Evolutionary conservation across 1,140 invertebrate genomes (phyloP), one percentile per base, ranked within the genome.

Genomic region (Leptonema lineaticorne): DNA sequence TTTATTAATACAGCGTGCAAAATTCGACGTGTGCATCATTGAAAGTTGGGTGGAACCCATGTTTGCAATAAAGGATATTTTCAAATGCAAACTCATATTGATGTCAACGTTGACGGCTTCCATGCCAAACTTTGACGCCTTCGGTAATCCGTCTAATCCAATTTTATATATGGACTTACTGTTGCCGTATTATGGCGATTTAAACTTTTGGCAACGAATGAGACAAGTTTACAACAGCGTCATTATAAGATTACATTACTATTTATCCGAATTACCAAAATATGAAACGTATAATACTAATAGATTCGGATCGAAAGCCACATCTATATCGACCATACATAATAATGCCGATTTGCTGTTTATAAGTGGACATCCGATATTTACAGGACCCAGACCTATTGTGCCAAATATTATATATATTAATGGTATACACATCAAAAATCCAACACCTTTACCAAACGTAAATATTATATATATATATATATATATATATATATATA

Each of bases 291-390:
- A 45, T n/a, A 20, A 11, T 1, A 62, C 26, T 22, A 45, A 16
- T 11, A 4, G n/a, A 73, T 78, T 83, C 59, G 79, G 76, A 2
- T 27, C 71, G 1, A 69, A 75, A 63, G 63, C 76, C 27, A 76
- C 77, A 9, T 59, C 71, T n/a, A 33, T 82, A 7, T 69, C 74
- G 0, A 77, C 81, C 57, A 67, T 85, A 16, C 74, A 76, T 41
- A 73, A 73, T 33, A 79, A 80, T 70, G 74, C 79, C 1, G 80
- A 77, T 33, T 69, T 86, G 67, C 62, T 84, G 14, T 77, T 87
- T 28, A 56, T 77, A 1, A 80, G 77, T 67, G 74, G 67, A n/a
- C 78, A 83, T 76, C 78, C 75, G 8, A 68, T 75, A 14, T 71
- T 80, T 58, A 66, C 76, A 45, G 71, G 75, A 57, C 69, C 75